Evolutionary conservation across 2,888 invertebrate species (phyloP).

Genomic region (Ophion obscuratus): DNA sequence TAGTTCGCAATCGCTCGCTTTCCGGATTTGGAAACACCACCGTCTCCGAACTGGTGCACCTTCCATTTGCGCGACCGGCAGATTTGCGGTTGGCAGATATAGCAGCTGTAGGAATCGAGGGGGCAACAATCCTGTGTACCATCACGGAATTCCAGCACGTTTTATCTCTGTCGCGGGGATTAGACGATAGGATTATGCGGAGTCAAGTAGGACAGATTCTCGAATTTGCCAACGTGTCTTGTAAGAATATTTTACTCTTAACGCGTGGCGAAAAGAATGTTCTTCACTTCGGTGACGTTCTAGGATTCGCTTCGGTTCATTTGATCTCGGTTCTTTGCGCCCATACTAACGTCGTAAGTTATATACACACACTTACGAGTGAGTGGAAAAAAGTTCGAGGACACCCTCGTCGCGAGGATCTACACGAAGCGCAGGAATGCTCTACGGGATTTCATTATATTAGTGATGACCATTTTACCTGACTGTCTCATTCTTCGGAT

Average conservation of each 20-base stretch:
- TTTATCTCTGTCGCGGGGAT: constrained; percentile 2
- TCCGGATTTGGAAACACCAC: constrained; percentile 26
- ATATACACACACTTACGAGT: background rate
- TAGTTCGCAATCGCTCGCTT: constrained; percentile 47
- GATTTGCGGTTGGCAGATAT: constrained; percentile 33
- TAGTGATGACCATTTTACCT: constrained; percentile 13
- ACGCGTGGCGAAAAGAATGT: background rate
- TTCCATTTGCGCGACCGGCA: constrained; percentile 38
- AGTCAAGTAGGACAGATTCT: background rate
- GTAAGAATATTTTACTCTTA: background rate
- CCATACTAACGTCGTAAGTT: background rate
- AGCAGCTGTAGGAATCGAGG: constrained; percentile 25
- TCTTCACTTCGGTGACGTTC: background rate
- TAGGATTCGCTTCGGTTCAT: background rate
- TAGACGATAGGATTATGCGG: constrained; percentile 1
- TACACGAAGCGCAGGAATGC: background rate
- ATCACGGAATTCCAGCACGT: background rate
- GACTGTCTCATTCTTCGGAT: constrained; percentile 8
- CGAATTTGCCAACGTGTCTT: background rate
- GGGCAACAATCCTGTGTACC: background rate
- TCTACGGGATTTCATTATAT: background rate
- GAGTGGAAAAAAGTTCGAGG: background rate
- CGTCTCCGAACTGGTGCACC: constrained; percentile 36
- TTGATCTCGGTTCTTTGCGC: background rate
- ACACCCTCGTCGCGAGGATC: background rate